phyloP scores from a whole-genome alignment of 2,113 vertebrate genomes.

The Dolichallabes microphthalmus region DNA sequence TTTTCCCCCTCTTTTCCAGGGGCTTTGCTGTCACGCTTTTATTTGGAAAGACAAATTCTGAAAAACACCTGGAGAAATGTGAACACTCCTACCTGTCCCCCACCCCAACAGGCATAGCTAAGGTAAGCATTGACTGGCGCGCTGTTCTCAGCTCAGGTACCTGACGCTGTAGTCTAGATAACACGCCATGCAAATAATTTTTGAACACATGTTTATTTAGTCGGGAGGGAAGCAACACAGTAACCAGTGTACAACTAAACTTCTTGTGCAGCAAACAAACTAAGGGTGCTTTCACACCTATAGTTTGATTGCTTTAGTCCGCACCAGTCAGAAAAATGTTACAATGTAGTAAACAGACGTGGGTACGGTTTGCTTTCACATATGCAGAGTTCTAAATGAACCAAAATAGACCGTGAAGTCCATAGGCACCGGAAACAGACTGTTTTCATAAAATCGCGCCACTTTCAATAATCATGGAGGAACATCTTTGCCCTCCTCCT shows the following conservation, averaged over 20 bases:
- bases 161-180: neutral
- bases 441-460: too few relatives aligned
- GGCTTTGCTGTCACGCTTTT: constrained; percentile 91
- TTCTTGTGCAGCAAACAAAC: too few relatives aligned
- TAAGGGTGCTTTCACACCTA: too few relatives aligned
- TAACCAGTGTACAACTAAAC: neutral
- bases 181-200: neutral
- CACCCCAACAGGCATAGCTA: constrained; percentile 82
- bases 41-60: constrained; percentile 96
- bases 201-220: neutral
- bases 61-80: constrained; percentile 93
- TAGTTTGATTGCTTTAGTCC: too few relatives aligned
- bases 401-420: too few relatives aligned
- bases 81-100: constrained; percentile 91
- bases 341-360: too few relatives aligned
- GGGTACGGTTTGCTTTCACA: too few relatives aligned
- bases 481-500: too few relatives aligned
- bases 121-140: constrained; percentile 71
- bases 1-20: constrained; percentile 66
- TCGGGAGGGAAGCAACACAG: neutral
- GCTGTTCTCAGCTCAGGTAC: neutral
- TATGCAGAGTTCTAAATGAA: too few relatives aligned
- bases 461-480: too few relatives aligned
- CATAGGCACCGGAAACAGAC: too few relatives aligned
- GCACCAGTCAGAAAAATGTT: too few relatives aligned